Evolutionary conservation across 1,140 invertebrate genomes (phyloP), one percentile per base, ranked within the genome.

Genomic region (Wasmannia auropunctata): DNA sequence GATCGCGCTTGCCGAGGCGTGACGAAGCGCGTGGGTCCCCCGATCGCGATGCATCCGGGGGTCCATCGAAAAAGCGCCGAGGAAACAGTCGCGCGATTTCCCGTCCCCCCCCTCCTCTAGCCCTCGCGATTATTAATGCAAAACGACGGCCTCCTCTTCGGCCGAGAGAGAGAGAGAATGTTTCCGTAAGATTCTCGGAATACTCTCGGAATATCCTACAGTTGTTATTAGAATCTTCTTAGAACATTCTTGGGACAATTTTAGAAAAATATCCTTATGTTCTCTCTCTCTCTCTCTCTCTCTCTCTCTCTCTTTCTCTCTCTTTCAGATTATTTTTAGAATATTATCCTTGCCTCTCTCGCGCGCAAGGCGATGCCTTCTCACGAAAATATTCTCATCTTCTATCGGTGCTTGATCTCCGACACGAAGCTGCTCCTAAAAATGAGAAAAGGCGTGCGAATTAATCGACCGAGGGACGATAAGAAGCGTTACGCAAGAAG

Each of bases 21-120:
- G 81, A 76, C 81, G 58, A 77, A n/a, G 81, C 58, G n/a, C 46
- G 81, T 77, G 72, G 70, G 58, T 19, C 40, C n/a, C 22, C 40
- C n/a, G 72, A 85, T 62, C 56, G 60, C 31, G 37, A 76, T 19
- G 58, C 31, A 54, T 43, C 51, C n/a, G n/a, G 40, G 67, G 51
- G n/a, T 43, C 67, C 77, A 22, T 40, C n/a, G 63, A 56, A 54
- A 40, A 46, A 40, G n/a, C 14, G 11, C 3, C 58, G 60, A 43
- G 31, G 46, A 19, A 22, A 37, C 14, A 7, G n/a, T 7, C 25
- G 16, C 16, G 34, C 56, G 34, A 19, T 16, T 40, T 0, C 31
- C 19, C 3, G 1, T 8, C 31, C 49, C 46, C 19, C n/a, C 14
- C 8, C 25, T 5, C 19, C n/a, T 22, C 28, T 14, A n/a, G n/a